A percentile compares a stretch with the other conserved stretches of the same genome.
These are phyloP conservation scores for Sicus ferrugineus DNA, from an alignment of 2,888 invertebrate species.

Conservation along the genomic window DNA sequence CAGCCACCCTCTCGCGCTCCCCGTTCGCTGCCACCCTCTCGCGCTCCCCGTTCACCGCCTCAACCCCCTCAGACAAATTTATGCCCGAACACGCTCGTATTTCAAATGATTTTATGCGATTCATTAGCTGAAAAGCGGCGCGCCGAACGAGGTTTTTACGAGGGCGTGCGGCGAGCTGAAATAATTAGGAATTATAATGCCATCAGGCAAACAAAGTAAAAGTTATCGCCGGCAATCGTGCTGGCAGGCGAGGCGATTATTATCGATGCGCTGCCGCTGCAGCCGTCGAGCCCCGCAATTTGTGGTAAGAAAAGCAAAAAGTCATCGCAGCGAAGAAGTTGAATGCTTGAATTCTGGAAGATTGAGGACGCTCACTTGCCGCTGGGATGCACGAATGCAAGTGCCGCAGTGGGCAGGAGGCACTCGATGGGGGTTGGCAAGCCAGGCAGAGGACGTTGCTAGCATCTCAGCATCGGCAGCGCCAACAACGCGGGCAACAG, in stretches of 20 bases:
- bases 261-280: constrained; percentile 8
- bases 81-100: constrained; percentile 20
- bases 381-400: neutral
- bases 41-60: neutral
- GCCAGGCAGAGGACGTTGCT: neutral
- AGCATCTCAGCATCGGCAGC: constrained; percentile 6
- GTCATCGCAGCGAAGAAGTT: constrained; percentile 15
- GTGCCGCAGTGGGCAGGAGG: neutral
- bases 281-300: constrained; percentile 35
- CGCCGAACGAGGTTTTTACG: constrained; percentile 17
- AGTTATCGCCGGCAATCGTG: constrained; percentile 21
- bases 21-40: neutral
- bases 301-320: constrained; percentile 26
- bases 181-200: constrained; percentile 32
- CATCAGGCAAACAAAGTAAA: constrained; percentile 21
- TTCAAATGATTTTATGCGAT: constrained; percentile 29
- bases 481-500: neutral
- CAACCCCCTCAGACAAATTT: constrained; percentile 10
- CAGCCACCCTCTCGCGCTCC: neutral
- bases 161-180: constrained; percentile 16
- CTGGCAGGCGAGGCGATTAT: constrained; percentile 21
- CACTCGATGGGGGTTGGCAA: constrained; percentile 21
- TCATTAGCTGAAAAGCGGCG: constrained; percentile 25
- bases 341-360: neutral
- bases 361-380: neutral